A percentile compares a stretch with the other conserved stretches of the same genome.
Conservation (phyloP, 2,888 invertebrate genomes). For the Drosophila meridionalis region DNA sequence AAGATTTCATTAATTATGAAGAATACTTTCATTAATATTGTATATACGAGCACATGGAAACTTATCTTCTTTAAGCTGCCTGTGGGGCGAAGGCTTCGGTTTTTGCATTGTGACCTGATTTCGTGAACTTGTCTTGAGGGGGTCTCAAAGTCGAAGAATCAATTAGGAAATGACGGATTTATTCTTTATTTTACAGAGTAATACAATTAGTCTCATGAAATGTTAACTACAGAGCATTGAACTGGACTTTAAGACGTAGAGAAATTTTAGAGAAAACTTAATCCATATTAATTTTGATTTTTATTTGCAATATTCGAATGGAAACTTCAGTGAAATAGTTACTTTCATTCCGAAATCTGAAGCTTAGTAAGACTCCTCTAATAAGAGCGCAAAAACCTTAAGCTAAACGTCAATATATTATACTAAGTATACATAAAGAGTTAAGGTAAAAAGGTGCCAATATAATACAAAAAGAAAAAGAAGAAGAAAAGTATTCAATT, state of each 20-base stretch:
- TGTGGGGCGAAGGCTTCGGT: conserved; percentile 16
- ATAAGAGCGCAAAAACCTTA: conserved; percentile 32
- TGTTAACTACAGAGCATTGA: not conserved
- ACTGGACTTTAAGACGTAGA: not conserved
- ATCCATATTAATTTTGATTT: not conserved
- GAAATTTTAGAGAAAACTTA: not conserved
- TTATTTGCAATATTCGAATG: not conserved
- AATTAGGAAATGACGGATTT: conserved; percentile 10
- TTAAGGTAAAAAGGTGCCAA: conserved; percentile 23
- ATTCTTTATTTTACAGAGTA: not conserved
- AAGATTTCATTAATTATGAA: conserved; percentile 75
- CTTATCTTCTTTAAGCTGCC: conserved; percentile 23
- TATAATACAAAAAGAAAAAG: conserved; percentile 21
- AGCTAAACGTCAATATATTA: not conserved
- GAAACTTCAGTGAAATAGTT: conserved; percentile 13
- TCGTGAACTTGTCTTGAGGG: conserved; percentile 30
- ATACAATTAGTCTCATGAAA: not conserved
- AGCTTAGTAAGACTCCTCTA: not conserved
- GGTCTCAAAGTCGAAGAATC: conserved; percentile 5
- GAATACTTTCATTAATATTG: conserved; percentile 74
- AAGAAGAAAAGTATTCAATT: conserved; percentile 41
- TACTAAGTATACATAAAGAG: conserved; percentile 33
- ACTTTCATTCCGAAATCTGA: not conserved
- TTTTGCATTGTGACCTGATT: conserved; percentile 49
- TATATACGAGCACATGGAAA: conserved; percentile 35